Conservation (phyloP, 2,888 invertebrate genomes). For the Trachelus tabidus region DNA sequence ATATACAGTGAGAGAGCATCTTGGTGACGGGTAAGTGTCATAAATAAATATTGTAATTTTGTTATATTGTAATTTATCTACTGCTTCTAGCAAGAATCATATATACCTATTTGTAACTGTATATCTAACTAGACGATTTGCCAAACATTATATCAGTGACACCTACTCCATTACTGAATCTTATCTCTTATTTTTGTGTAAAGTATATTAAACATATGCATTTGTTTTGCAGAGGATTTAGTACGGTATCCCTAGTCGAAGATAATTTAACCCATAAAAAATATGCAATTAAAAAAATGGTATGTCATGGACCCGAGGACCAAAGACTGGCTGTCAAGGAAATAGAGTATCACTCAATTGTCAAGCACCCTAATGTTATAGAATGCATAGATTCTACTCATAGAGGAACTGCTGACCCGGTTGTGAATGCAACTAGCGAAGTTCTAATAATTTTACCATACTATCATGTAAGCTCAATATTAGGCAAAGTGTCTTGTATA, state of each 20-base stretch:
- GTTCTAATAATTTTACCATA: conserved; percentile 81
- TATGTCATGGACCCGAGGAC: conserved; percentile 83
- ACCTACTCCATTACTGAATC: too few relatives aligned
- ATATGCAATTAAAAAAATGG: conserved; percentile 83
- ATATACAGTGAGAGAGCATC: conserved; percentile 76
- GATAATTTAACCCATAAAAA: conserved; percentile 73
- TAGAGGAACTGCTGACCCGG: conserved; percentile 74
- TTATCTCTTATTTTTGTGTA: too few relatives aligned
- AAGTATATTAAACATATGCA: conserved; percentile 3
- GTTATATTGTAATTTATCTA: not conserved
- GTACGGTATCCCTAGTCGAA: conserved; percentile 81
- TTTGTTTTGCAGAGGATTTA: conserved; percentile 77
- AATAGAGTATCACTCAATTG: conserved; percentile 77
- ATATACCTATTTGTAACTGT: not conserved
- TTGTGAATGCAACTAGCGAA: conserved; percentile 77
- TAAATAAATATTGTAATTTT: conserved; percentile 3
- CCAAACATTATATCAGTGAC: not conserved
- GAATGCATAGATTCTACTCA: conserved; percentile 77
- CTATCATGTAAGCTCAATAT: conserved; percentile 69
- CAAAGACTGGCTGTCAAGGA: conserved; percentile 79
- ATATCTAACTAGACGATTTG: not conserved
- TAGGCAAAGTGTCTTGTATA: too few relatives aligned
- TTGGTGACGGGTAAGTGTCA: conserved; percentile 79
- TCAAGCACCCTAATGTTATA: conserved; percentile 80
- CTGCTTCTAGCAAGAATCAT: not conserved